Percentiles rank a stretch among this genome's conserved stretches.
Evolutionary conservation across 2,113 vertebrate species (phyloP).

Genomic region (Hydrolagus affinis): DNA sequence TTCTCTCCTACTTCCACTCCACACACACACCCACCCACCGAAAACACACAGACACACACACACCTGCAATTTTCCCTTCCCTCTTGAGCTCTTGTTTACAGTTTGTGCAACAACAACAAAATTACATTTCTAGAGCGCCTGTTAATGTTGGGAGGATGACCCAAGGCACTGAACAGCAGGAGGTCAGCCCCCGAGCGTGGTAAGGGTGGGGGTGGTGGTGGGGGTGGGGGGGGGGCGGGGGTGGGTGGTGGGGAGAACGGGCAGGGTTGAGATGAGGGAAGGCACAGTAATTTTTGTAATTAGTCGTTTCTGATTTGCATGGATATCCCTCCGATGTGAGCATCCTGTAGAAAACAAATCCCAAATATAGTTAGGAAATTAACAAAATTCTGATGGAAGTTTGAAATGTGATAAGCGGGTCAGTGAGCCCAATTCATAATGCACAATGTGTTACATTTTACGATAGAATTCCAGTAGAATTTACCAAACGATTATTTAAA

Average conservation of each 20-base stretch:
- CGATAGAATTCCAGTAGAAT: conserved; percentile 10
- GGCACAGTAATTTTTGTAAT: too few relatives aligned
- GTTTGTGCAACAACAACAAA: too few relatives aligned
- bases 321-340: background rate
- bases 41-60: too few relatives aligned
- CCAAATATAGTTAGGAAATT: background rate
- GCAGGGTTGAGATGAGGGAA: too few relatives aligned
- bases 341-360: background rate
- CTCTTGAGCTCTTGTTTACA: background rate
- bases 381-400: background rate
- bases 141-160: too few relatives aligned
- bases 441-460: conserved; percentile 10
- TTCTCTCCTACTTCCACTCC: background rate
- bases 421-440: background rate
- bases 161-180: too few relatives aligned
- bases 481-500: conserved; percentile 33
- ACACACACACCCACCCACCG: background rate
- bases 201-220: too few relatives aligned
- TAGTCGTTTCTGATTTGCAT: background rate
- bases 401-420: conserved; percentile 10
- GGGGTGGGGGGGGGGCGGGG: too few relatives aligned
- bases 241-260: too few relatives aligned
- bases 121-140: too few relatives aligned
- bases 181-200: too few relatives aligned
- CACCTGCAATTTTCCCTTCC: background rate